These are phyloP conservation scores for Ianthella basta DNA, from an alignment of 37 sponge, comb jelly and placozoan genomes.

Conservation along the genomic window DNA sequence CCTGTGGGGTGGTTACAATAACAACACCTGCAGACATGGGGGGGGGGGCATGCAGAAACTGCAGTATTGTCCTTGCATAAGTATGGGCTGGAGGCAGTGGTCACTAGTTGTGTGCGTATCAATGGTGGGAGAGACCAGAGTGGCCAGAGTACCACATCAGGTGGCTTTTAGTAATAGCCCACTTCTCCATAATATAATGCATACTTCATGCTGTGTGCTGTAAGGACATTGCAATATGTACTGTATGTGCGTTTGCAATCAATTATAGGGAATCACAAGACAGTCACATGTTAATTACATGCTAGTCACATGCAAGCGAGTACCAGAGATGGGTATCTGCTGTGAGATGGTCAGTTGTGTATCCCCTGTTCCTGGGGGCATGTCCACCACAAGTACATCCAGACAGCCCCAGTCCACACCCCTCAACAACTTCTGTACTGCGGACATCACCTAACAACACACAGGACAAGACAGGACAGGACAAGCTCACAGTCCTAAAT, in stretches of 20 bases:
- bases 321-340: slow-evolving; percentile 76
- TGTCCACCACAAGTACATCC: slow-evolving; percentile 94
- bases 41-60: neutral
- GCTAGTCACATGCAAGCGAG: neutral
- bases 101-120: neutral
- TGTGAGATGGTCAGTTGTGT: slow-evolving; percentile 94
- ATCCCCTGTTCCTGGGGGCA: slow-evolving; percentile 99
- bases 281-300: neutral
- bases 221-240: too few species aligned
- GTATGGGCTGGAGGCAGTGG: neutral
- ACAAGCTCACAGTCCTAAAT: neutral
- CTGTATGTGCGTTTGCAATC: too few species aligned
- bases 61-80: too few species aligned
- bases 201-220: too few species aligned
- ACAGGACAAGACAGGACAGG: neutral
- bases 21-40: slow-evolving; percentile 65
- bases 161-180: too few species aligned
- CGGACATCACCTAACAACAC: slow-evolving; percentile 91
- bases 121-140: neutral
- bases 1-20: slow-evolving; percentile 93
- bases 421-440: slow-evolving; percentile 86
- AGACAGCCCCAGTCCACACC: slow-evolving; percentile 90
- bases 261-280: too few species aligned
- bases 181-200: too few species aligned
- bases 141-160: too few species aligned